These are phyloP conservation scores for Sorex fumeus DNA, from an alignment of 2,113 vertebrate species.

Conservation along the genomic window DNA sequence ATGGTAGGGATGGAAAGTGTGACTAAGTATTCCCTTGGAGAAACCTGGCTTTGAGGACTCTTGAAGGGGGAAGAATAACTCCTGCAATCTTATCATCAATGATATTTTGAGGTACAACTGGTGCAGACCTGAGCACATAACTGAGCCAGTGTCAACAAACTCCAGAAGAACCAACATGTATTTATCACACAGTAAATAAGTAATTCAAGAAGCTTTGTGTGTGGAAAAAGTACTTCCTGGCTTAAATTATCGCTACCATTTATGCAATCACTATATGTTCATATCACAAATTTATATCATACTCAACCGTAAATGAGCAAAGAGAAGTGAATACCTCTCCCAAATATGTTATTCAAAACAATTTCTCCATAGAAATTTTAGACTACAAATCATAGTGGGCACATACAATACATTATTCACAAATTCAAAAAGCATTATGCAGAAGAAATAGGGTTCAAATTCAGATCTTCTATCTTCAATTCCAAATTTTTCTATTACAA, in stretches of 20 bases:
- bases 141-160: not conserved
- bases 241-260: not conserved
- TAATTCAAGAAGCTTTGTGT: not conserved
- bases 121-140: slow-evolving; percentile 2
- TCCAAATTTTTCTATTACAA: not conserved
- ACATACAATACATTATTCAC: slow-evolving; percentile 1
- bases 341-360: slow-evolving; percentile 17
- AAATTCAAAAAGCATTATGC: slow-evolving; percentile 49
- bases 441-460: not conserved
- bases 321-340: not conserved
- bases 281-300: not conserved
- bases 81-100: not conserved
- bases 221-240: not conserved
- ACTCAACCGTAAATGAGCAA: not conserved
- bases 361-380: not conserved
- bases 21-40: not conserved
- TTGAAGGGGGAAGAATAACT: not conserved
- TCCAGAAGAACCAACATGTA: slow-evolving; percentile 46
- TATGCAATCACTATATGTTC: not conserved
- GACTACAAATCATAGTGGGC: not conserved
- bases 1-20: not conserved
- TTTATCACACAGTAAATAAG: slow-evolving; percentile 36
- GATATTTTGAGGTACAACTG: slow-evolving; percentile 5
- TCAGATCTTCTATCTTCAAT: slow-evolving; percentile 30
- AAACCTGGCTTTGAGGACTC: not conserved